Base-by-base conservation (phyloP, 64 coral and sea anemone species). In the Actinia equina region DNA sequence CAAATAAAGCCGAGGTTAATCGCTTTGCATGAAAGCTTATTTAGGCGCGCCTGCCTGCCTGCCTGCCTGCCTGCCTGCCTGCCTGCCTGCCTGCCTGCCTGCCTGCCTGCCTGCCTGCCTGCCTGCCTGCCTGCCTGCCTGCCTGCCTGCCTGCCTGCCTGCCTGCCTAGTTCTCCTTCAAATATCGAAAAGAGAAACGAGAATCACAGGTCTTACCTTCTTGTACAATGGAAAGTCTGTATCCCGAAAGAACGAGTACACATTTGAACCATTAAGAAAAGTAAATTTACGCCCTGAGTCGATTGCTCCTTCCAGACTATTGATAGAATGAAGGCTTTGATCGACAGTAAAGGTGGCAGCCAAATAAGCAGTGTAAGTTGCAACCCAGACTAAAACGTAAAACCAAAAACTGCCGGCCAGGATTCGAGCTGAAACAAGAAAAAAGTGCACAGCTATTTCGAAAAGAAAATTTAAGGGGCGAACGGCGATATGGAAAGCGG, bases 321-420 rank as follows among this genome's bases (percentile, higher is more conserved):
- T 62, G 13, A 88, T 81, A 3, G 87, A 17, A 13, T 62, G 17
- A 16, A 18, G 14, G 37, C 19, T 41, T 46, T 45, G 56, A 62
- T 81, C 77, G 22, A 88, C 87, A 18, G 87, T 88, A 37, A 88
- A 61, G 46, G 60, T 79, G 4, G 87, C 87, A 15, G 77, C 77
- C 12, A 88, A 76, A 46, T 88, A 44, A 26, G 87, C 87, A 59
- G 87, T 88, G 56, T 88, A 88, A 17, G 87, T 88, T 27, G 86
- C 53, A 37, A 88, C 60, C 27, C 85, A 86, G 4, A 86, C 22
- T 17, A 86, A 26, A 37, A 86, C 41, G 20, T 45, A 67, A 60
- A 86, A 86, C 85, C 85, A 86, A 17, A 78, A 88, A 54, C 45
- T 77, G 30, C 52, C 26, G 20, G 52, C 77, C 51, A 88, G 86